These are phyloP conservation scores for Epizoanthus stellaris DNA, from an alignment of 92 coral and sea anemone species.

Conservation along the genomic window DNA sequence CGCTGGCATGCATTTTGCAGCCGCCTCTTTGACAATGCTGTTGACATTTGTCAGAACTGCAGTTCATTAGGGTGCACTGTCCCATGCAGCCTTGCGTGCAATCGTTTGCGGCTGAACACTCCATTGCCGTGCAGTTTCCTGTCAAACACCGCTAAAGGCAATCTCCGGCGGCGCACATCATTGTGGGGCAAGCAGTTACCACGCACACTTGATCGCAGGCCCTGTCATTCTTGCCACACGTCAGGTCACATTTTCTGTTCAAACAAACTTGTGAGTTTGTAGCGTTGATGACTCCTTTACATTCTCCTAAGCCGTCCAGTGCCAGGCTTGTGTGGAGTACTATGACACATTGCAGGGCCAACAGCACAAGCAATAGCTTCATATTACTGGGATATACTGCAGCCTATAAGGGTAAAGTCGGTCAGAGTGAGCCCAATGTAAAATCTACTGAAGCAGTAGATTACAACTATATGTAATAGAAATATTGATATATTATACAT, in stretches of 20 bases:
- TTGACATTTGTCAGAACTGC: constrained; percentile 14
- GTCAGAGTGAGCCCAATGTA: no score
- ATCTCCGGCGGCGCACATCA: constrained; percentile 16
- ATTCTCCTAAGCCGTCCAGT: background rate
- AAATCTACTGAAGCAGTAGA: no score
- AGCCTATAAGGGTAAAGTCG: no score
- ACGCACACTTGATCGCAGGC: constrained; percentile 42
- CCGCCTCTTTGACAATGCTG: constrained; percentile 37
- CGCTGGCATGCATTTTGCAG: constrained; percentile 15
- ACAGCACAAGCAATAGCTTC: background rate
- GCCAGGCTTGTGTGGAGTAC: constrained; percentile 25
- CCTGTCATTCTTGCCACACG: background rate
- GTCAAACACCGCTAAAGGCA: constrained; percentile 37
- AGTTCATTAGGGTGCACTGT: constrained; percentile 8
- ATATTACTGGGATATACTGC: no score
- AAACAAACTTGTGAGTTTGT: constrained; percentile 33
- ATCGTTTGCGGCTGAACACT: constrained; percentile 26
- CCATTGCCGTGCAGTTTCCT: constrained; percentile 17
- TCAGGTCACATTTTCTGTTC: constrained; percentile 16
- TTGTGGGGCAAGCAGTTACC: background rate
- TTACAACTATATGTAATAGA: no score
- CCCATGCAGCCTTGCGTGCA: constrained; percentile 23
- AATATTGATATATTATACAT: no score
- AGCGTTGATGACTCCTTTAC: background rate
- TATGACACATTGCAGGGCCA: background rate